A percentile compares a stretch with the other conserved stretches of the same genome.
Conservation (phyloP, 1,140 invertebrate genomes). For the Drosophila tani region DNA sequence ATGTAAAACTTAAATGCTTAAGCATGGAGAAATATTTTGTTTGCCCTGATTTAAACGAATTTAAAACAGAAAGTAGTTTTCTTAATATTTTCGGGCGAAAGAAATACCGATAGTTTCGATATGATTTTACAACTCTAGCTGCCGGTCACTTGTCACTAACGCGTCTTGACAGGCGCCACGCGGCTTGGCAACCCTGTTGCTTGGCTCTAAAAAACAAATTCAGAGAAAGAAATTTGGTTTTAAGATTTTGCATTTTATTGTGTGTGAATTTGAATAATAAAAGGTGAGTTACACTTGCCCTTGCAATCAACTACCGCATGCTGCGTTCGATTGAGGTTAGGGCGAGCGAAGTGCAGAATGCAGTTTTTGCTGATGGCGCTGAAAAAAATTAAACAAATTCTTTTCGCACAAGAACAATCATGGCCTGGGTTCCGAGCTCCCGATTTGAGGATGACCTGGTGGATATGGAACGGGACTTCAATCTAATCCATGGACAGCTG, state of each 20-base stretch:
- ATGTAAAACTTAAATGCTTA: too few species aligned
- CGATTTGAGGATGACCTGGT: conserved; percentile 76
- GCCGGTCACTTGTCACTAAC: not conserved
- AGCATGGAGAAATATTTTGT: too few species aligned
- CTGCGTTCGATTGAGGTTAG: conserved; percentile 22
- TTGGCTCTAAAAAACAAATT: conserved; percentile 19
- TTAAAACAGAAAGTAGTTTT: too few species aligned
- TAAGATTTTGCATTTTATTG: not conserved
- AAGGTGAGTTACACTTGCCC: conserved; percentile 1
- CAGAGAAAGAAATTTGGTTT: not conserved
- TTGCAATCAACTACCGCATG: not conserved
- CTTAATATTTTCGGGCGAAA: not conserved
- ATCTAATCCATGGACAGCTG: conserved; percentile 59
- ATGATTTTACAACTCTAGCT: not conserved
- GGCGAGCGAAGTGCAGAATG: conserved; percentile 3
- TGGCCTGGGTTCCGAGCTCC: conserved; percentile 70
- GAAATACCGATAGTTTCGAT: not conserved
- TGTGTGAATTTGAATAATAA: conserved; percentile 4
- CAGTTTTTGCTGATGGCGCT: conserved; percentile 14
- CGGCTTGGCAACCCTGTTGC: conserved; percentile 12
- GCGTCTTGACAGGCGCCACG: not conserved
- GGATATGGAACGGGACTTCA: conserved; percentile 51
- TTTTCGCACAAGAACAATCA: conserved; percentile 20
- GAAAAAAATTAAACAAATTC: conserved; percentile 6
- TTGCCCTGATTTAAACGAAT: too few species aligned